phyloP scores from a whole-genome alignment of 2,797 vertebrate species.

The Neostethus bicornis region DNA sequence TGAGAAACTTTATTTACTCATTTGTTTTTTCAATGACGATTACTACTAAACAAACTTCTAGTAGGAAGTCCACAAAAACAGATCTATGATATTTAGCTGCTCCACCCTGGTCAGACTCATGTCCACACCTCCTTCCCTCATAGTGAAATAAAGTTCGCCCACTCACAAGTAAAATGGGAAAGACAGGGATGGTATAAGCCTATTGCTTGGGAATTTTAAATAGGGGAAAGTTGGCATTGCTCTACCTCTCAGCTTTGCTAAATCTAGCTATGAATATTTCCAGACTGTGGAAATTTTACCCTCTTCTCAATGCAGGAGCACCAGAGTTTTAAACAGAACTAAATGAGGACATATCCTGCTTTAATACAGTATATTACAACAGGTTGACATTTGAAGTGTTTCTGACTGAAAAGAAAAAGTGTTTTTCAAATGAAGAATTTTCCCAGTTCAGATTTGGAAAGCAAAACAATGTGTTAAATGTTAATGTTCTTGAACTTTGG shows the following conservation, averaged over 20 bases:
- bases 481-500: conserved; percentile 68
- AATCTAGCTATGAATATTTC: conserved; percentile 79
- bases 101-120: conserved; percentile 14
- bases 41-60: conserved; percentile 14
- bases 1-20: background rate
- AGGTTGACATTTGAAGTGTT: conserved; percentile 49
- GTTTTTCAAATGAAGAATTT: conserved; percentile 18
- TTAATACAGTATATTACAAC: conserved; percentile 49
- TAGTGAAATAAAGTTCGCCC: conserved; percentile 67
- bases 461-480: conserved; percentile 17
- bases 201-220: conserved; percentile 83
- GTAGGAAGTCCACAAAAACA: conserved; percentile 18
- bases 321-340: conserved; percentile 53
- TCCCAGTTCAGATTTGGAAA: conserved; percentile 12
- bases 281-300: conserved; percentile 73
- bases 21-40: conserved; percentile 11
- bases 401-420: conserved; percentile 6
- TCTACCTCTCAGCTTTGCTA: conserved; percentile 66
- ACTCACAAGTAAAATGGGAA: conserved; percentile 74
- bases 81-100: conserved; percentile 32
- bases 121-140: conserved; percentile 39
- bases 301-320: conserved; percentile 62
- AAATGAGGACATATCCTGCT: conserved; percentile 43
- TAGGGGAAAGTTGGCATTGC: conserved; percentile 81
- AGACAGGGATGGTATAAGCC: conserved; percentile 78